Evolutionary conservation across 2,113 vertebrate species (phyloP).

Genomic region (Scartelaos histophorus): DNA sequence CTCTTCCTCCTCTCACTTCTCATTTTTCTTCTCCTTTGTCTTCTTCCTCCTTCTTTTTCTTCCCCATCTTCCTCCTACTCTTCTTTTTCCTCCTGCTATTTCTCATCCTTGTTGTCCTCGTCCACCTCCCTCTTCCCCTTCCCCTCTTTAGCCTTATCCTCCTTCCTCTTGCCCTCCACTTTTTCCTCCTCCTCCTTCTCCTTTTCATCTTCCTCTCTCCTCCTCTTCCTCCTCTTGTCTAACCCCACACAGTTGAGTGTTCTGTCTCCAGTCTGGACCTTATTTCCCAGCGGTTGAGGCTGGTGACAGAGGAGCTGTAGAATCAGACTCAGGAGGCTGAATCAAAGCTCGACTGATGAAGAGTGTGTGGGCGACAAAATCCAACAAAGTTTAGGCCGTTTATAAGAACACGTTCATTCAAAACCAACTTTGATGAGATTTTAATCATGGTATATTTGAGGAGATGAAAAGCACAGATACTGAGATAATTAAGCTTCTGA

Average conservation of each 20-base stretch:
- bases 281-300: slow-evolving; percentile 49
- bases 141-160: no score
- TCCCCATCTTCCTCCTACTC: neutral
- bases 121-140: neutral
- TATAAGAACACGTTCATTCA: neutral
- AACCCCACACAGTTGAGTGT: slow-evolving; percentile 8
- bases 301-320: slow-evolving; percentile 55
- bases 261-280: slow-evolving; percentile 32
- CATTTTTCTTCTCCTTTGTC: neutral
- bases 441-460: no score
- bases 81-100: neutral
- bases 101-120: no score
- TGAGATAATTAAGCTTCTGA: no score
- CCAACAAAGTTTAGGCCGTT: neutral
- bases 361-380: neutral
- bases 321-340: slow-evolving; percentile 21
- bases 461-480: no score
- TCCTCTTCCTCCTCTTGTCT: neutral
- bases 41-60: neutral
- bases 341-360: neutral
- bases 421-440: no score
- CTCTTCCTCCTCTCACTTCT: neutral
- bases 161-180: neutral
- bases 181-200: neutral
- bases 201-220: neutral